Conservation (phyloP, 1,140 invertebrate species). For the Brevipalpus yothersi region DNA sequence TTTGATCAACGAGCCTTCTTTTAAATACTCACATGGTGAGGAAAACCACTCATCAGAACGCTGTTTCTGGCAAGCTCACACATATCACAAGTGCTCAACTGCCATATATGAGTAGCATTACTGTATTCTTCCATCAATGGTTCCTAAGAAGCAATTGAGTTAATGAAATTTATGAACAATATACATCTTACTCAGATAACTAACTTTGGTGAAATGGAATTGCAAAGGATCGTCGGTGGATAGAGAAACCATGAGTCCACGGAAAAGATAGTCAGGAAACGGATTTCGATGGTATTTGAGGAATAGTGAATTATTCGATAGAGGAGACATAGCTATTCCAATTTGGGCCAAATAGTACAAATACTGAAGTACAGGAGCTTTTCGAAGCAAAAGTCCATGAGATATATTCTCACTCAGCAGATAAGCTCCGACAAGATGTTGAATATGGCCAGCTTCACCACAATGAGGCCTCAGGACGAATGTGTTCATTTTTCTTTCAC, state of each 20-base stretch:
- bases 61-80: slow-evolving; percentile 91
- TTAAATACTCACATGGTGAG: slow-evolving; percentile 42
- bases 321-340: slow-evolving; percentile 94
- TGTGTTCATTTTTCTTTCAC: slow-evolving; percentile 73
- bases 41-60: slow-evolving; percentile 91
- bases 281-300: slow-evolving; percentile 97
- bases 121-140: slow-evolving; percentile 99
- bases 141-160: slow-evolving; percentile 33
- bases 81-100: slow-evolving; percentile 94
- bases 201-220: slow-evolving; percentile 90
- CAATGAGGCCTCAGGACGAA: slow-evolving; percentile 92
- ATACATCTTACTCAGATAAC: no score
- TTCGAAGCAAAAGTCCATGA: slow-evolving; percentile 80
- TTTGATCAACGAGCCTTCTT: no score
- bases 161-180: no score
- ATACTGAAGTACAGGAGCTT: slow-evolving; percentile 93
- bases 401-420: slow-evolving; percentile 97
- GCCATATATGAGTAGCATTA: slow-evolving; percentile 93
- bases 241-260: slow-evolving; percentile 76
- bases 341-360: slow-evolving; percentile 94
- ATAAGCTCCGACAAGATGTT: slow-evolving; percentile 86
- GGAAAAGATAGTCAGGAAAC: slow-evolving; percentile 79
- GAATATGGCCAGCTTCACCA: slow-evolving; percentile 88
- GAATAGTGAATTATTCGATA: slow-evolving; percentile 96
- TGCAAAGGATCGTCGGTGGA: slow-evolving; percentile 96